Conservation (phyloP, 2,888 invertebrate genomes). For the Ethmia dodecea region DNA sequence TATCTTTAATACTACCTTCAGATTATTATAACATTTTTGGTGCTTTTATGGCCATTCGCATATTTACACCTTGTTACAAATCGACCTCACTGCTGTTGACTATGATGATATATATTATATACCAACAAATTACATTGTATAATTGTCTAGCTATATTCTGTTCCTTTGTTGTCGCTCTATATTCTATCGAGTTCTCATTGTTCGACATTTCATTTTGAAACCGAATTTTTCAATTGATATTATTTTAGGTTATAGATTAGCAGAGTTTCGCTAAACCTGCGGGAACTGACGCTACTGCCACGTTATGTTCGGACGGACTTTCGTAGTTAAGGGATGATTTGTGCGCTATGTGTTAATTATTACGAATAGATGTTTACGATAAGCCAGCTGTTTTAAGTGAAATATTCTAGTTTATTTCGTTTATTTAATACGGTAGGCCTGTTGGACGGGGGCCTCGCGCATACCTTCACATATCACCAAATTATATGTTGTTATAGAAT, state of each 20-base stretch:
- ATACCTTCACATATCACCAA: conserved; percentile 50
- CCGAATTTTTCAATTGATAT: conserved; percentile 61
- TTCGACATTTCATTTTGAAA: conserved; percentile 32
- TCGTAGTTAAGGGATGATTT: conserved; percentile 54
- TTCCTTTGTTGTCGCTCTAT: conserved; percentile 14
- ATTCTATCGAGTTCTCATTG: conserved; percentile 7
- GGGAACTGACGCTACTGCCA: conserved; percentile 72
- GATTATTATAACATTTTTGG: conserved; percentile 53
- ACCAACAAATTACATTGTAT: conserved; percentile 37
- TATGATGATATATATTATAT: conserved; percentile 38
- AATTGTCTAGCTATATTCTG: conserved; percentile 42
- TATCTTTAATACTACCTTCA: conserved; percentile 53
- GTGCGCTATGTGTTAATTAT: conserved; percentile 70
- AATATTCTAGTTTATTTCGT: conserved; percentile 67
- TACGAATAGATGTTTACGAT: conserved; percentile 53
- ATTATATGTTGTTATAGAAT: conserved; percentile 24
- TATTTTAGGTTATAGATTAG: conserved; percentile 48
- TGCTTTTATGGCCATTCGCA: conserved; percentile 65
- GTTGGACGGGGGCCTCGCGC: conserved; percentile 53
- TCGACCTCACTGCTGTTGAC: conserved; percentile 51
- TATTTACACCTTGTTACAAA: conserved; percentile 65
- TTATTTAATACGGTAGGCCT: conserved; percentile 65
- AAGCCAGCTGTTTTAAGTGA: conserved; percentile 63
- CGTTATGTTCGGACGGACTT: conserved; percentile 54
- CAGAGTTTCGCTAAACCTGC: conserved; percentile 38